Base-by-base conservation (phyloP, 1,140 invertebrate genomes). In the Akabosia matsudoensis region DNA sequence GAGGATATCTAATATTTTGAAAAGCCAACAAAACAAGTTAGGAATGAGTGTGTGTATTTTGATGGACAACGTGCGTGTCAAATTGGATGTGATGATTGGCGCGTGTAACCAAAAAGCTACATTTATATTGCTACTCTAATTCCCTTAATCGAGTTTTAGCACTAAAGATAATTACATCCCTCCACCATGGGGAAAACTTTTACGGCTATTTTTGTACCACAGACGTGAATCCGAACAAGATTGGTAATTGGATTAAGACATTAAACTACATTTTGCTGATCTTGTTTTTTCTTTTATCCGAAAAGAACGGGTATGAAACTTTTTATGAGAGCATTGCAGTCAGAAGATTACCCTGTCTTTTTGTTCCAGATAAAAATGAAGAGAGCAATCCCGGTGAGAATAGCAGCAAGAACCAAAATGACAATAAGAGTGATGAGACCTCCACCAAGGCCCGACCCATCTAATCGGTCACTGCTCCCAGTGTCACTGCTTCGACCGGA, bases 301-400 rank as follows among this genome's bases (percentile, higher is more conserved):
- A n/a, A n/a, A n/a, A n/a, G n/a, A n/a, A n/a, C n/a, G n/a, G n/a
- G n/a, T n/a, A n/a, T n/a, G n/a, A n/a, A n/a, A n/a, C n/a, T n/a
- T n/a, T n/a, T n/a, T n/a, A n/a, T n/a, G n/a, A n/a, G n/a, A n/a
- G 37, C 37, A 56, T 3, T 22, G 54, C 54, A 16, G 18, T 45
- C 24, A 56, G 4, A 56, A 24, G 24, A 13, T 56, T 30, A 67
- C 61, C 61, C 61, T 14, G 28, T 3, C 30, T 67, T 67, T 30
- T 80, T 80, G 13, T 61, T 80, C 75, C 75, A 79, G 26, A 73
- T 74, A 52, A 78, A 76, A n/a, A 79, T 73, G 71, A 79, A 77
- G 30, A 73, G 37, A 0, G 61, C 74, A 18, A 76, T 28, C 13
- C 56, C 78, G 31, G 22, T 22, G n/a, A 79, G 70, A 13, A 78